Evolutionary conservation across 2,113 vertebrate genomes (phyloP), one percentile per base, ranked within the genome.

Genomic region (Lepus timidus): DNA sequence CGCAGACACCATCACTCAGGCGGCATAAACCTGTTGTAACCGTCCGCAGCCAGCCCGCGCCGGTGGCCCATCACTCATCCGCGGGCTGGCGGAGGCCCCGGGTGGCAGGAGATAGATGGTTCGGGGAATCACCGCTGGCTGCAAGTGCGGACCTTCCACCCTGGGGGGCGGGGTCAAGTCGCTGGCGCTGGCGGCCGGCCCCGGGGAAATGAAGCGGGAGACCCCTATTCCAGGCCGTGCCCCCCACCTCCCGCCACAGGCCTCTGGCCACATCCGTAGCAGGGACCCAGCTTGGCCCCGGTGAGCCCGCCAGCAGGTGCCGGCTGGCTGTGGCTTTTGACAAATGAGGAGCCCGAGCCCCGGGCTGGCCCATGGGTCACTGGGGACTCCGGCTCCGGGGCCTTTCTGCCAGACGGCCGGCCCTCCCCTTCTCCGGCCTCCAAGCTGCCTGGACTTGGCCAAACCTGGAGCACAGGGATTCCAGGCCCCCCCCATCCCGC

Each of bases 141-240:
- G 89, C 90, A 9, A 86, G 86, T 29, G 79, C 87, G 55, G 83
- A 89, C 90, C 94, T 95, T 82, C 95, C 89, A 93, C 97, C 96
- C 89, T 0, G 9, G 76, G 80, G 73, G 52, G 62, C 5, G 3
- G 58, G 91, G 89, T 85, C 95, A 82, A 95, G 79, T 89, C 89
- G 36, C 94, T 74, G 95, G 87, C 94, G 67, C 44, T 2, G 1
- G 1, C 1, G 22, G 89, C 86, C 39, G 2, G 25, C 92, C 85
- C 76, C 6, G 11, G 95, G 94, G 96, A 96, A 73, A 96, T 88
- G 88, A 84, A 75, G 94, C 39, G 10, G 76, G 73, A 91, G 96
- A 90, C 93, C 91, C 91, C 19, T 73, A 85, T 67, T 61, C 88
- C 1, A 3, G 83, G 75, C 91, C 9, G 1, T 1, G 39, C 62